Percentiles rank a stretch among this genome's conserved stretches.
phyloP scores from a whole-genome alignment of 2,113 vertebrate species.

The Reinhardtius hippoglossoides region DNA sequence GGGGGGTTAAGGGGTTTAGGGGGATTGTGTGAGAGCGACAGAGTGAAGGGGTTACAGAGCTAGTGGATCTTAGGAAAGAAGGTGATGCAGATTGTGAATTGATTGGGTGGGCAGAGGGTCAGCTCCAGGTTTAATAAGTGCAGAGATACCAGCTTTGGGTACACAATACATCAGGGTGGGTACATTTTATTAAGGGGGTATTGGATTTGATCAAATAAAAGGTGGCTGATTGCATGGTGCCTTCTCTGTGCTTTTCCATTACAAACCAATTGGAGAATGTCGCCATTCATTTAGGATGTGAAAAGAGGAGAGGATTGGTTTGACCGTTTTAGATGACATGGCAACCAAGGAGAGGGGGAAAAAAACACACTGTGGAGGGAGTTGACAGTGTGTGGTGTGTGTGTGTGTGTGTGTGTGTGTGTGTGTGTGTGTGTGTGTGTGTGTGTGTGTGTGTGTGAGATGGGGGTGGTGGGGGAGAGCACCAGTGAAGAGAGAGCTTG shows the following conservation, averaged over 20 bases:
- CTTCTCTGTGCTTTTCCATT: constrained; percentile 28
- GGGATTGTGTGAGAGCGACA: constrained; percentile 45
- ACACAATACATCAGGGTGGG: constrained; percentile 18
- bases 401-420: not conserved
- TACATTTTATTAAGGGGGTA: constrained; percentile 17
- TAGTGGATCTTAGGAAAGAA: constrained; percentile 56
- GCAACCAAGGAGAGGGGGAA: constrained; percentile 35
- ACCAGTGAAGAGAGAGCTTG: constrained; percentile 72
- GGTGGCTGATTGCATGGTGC: constrained; percentile 8
- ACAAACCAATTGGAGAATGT: constrained; percentile 19
- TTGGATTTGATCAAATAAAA: constrained; percentile 31
- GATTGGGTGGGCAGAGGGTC: constrained; percentile 23
- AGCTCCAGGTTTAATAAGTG: constrained; percentile 30
- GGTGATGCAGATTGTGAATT: constrained; percentile 40
- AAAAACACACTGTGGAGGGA: constrained; percentile 25
- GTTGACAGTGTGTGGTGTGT: constrained; percentile 21
- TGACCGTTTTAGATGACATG: constrained; percentile 40
- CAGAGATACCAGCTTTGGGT: constrained; percentile 2
- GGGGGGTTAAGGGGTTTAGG: constrained; percentile 34
- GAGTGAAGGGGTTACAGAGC: constrained; percentile 40
- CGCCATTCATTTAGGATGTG: constrained; percentile 18
- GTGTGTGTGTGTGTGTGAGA: not conserved
- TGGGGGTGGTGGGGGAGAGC: constrained; percentile 23
- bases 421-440: no score
- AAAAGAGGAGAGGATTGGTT: constrained; percentile 11